Percentiles rank a stretch among this genome's conserved stretches.
phyloP scores from a whole-genome alignment of 2,113 vertebrate genomes.

The Rhegmatorhina hoffmannsi region DNA sequence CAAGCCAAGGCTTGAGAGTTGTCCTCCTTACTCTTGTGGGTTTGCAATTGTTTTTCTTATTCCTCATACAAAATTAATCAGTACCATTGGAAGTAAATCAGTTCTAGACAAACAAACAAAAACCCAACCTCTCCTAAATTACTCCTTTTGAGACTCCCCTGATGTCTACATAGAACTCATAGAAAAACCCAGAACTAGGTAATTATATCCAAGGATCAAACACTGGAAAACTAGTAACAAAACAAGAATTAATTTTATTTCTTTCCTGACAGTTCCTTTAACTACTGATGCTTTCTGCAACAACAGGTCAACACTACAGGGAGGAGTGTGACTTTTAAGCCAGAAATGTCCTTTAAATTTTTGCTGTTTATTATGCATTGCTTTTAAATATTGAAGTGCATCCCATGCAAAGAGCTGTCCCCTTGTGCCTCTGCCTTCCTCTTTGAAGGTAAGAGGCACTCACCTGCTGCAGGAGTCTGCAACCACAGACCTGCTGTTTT shows the following conservation, averaged over 20 bases:
- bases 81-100: not conserved
- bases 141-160: not conserved
- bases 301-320: not conserved
- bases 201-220: not conserved
- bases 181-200: not conserved
- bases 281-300: not conserved
- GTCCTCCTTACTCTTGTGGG: not conserved
- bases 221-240: not conserved
- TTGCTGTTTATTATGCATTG: not conserved
- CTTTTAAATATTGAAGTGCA: not conserved
- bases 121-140: no score
- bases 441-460: not conserved
- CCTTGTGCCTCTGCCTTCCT: not conserved
- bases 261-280: not conserved
- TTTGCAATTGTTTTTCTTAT: not conserved
- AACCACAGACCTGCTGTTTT: not conserved
- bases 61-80: conserved; percentile 22
- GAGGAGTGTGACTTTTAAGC: not conserved
- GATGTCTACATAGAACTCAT: not conserved
- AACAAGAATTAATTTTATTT: not conserved
- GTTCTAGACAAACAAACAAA: not conserved
- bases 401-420: not conserved
- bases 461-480: not conserved
- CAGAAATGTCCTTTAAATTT: not conserved
- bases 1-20: conserved; percentile 35